Conservation (phyloP, 2,888 invertebrate species). For the Candidula unifasciata region DNA sequence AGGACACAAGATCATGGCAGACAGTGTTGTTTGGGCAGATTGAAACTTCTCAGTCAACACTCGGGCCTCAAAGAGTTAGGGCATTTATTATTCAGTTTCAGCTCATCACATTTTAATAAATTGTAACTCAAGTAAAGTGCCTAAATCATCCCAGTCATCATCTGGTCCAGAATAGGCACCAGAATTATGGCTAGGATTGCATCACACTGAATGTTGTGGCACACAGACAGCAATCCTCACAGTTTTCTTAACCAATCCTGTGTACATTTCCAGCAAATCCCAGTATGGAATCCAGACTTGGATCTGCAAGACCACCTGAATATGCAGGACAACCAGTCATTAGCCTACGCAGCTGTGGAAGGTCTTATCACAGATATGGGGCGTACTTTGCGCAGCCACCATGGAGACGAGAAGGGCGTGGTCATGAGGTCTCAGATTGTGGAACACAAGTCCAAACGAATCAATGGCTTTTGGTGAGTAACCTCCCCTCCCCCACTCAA, state of each 20-base stretch:
- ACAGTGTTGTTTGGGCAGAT: too few relatives aligned
- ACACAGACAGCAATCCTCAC: too few relatives aligned
- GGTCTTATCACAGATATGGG: conserved; percentile 60
- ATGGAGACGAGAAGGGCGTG: conserved; percentile 60
- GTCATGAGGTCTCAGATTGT: conserved; percentile 58
- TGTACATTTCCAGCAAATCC: conserved; percentile 33
- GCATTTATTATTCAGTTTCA: too few relatives aligned
- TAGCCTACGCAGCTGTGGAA: conserved; percentile 67
- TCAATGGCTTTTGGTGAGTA: conserved; percentile 69
- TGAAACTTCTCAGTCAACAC: too few relatives aligned
- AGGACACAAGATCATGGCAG: too few relatives aligned
- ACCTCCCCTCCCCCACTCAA: neutral
- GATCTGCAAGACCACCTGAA: conserved; percentile 55
- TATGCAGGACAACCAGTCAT: conserved; percentile 48
- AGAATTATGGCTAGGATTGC: too few relatives aligned
- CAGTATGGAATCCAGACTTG: conserved; percentile 43
- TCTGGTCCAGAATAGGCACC: too few relatives aligned
- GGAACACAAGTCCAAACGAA: conserved; percentile 67
- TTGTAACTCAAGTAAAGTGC: too few relatives aligned
- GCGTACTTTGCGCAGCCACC: conserved; percentile 57
- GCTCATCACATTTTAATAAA: too few relatives aligned
- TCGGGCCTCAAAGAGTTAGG: too few relatives aligned
- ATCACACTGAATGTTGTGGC: too few relatives aligned
- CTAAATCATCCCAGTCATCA: too few relatives aligned
- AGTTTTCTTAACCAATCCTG: neutral